Evolutionary conservation across 2,113 vertebrate species (phyloP).

Genomic region (Cyanocitta stelleri): DNA sequence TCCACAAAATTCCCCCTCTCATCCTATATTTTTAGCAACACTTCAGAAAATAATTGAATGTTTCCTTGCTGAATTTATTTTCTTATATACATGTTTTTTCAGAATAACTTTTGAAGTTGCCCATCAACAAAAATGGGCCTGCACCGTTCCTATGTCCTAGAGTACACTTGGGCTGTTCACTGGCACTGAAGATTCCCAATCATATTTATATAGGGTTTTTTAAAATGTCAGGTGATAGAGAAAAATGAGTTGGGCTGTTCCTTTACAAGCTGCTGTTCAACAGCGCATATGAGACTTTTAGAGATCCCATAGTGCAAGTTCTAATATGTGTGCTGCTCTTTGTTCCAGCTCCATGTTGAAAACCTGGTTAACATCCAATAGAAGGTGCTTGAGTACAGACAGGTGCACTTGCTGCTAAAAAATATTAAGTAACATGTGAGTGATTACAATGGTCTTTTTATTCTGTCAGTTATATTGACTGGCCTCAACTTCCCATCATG

Average conservation of each 20-base stretch:
- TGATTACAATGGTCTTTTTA: not conserved
- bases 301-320: not conserved
- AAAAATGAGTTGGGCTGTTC: not conserved
- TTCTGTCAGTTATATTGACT: fast-evolving
- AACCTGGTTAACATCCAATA: not conserved
- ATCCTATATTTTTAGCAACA: not conserved
- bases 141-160: not conserved
- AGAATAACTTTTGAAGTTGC: not conserved
- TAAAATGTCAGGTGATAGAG: not conserved
- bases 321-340: not conserved
- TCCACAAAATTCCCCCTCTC: fast-evolving
- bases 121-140: not conserved
- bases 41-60: not conserved
- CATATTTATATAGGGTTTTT: not conserved
- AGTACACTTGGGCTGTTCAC: not conserved
- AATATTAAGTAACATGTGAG: not conserved
- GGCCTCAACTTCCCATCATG: not conserved
- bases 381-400: not conserved
- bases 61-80: not conserved
- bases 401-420: not conserved
- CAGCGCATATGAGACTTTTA: not conserved
- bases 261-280: not conserved
- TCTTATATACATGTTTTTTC: not conserved
- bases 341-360: not conserved
- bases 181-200: not conserved